phyloP scores from a whole-genome alignment of 1,140 invertebrate genomes.

The Sycophaga agraensis region DNA sequence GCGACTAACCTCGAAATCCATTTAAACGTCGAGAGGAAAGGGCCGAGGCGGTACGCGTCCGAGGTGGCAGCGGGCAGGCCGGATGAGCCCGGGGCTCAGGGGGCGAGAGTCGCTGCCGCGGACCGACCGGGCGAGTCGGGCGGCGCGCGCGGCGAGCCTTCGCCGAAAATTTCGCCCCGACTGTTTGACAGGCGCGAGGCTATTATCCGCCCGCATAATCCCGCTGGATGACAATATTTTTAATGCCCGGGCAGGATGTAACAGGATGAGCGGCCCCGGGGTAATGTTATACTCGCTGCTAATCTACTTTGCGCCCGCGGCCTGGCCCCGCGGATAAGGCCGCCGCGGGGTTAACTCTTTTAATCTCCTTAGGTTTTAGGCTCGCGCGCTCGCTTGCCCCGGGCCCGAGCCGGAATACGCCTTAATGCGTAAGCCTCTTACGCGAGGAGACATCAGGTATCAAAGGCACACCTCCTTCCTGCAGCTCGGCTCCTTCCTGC shows the following conservation, averaged over 20 bases:
- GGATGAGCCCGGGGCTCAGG: too few relatives aligned
- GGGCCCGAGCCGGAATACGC: slow-evolving; percentile 31
- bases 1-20: neutral
- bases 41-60: neutral
- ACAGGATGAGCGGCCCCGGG: slow-evolving; percentile 47
- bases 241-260: slow-evolving; percentile 51
- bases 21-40: neutral
- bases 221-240: slow-evolving; percentile 53
- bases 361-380: slow-evolving; percentile 52
- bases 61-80: too few relatives aligned
- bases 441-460: slow-evolving; percentile 40
- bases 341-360: slow-evolving; percentile 47
- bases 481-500: neutral
- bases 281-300: slow-evolving; percentile 51
- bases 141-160: too few relatives aligned
- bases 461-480: slow-evolving; percentile 29
- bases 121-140: too few relatives aligned
- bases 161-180: slow-evolving; percentile 44
- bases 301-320: slow-evolving; percentile 46
- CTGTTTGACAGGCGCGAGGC: slow-evolving; percentile 46
- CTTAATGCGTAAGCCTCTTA: slow-evolving; percentile 49
- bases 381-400: slow-evolving; percentile 35
- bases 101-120: too few relatives aligned
- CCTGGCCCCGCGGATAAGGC: slow-evolving; percentile 15
- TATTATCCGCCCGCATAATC: slow-evolving; percentile 49